Conservation (phyloP, 2,113 vertebrate genomes). For the Progne subis region DNA sequence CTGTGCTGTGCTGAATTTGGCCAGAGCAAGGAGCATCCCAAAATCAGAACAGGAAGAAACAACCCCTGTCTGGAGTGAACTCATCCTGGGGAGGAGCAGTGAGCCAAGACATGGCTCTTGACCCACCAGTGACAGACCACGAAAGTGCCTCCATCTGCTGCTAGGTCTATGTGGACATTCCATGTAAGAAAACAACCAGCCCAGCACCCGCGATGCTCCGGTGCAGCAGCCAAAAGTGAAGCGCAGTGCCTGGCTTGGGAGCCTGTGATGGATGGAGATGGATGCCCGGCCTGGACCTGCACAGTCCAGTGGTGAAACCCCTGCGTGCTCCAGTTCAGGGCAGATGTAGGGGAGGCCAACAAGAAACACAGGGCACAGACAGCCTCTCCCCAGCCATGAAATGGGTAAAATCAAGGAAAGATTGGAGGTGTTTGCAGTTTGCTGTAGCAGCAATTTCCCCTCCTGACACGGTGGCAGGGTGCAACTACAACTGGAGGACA, state of each 20-base stretch:
- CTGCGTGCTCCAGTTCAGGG: not conserved
- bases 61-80: not conserved
- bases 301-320: not conserved
- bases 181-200: not conserved
- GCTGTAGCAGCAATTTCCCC: not conserved
- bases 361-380: fast-evolving
- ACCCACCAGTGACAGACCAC: fast-evolving
- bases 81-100: not conserved
- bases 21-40: not conserved
- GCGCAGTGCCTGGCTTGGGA: not conserved
- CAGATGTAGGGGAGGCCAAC: not conserved
- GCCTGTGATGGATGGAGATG: not conserved
- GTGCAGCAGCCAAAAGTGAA: not conserved
- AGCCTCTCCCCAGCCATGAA: not conserved
- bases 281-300: not conserved
- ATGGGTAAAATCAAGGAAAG: not conserved
- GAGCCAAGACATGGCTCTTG: not conserved
- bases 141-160: not conserved
- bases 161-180: fast-evolving
- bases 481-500: fast-evolving
- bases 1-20: not conserved
- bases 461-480: fast-evolving
- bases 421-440: fast-evolving
- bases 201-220: fast-evolving
- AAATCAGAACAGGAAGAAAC: not conserved